Conservation (phyloP, 2,113 vertebrate species). For the Gopherus flavomarginatus region DNA sequence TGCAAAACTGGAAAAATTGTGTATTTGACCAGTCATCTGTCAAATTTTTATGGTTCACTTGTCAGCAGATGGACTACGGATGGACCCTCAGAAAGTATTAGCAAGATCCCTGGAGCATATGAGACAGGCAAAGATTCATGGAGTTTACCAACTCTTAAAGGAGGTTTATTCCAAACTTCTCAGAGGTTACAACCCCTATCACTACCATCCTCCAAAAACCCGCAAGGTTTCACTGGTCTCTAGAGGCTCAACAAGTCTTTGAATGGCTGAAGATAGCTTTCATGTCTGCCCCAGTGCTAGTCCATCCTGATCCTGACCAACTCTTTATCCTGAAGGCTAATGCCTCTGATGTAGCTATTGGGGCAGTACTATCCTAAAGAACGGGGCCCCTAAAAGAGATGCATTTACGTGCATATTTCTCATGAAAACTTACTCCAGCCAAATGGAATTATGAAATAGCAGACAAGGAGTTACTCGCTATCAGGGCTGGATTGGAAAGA, state of each 20-base stretch:
- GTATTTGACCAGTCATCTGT: not conserved
- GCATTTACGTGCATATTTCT: not conserved
- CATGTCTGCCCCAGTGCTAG: not conserved
- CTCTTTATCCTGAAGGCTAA: not conserved
- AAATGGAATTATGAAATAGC: not conserved
- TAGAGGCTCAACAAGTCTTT: not conserved
- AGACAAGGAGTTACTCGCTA: too few species aligned
- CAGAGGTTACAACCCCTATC: not conserved
- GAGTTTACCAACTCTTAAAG: not conserved
- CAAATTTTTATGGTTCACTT: not conserved
- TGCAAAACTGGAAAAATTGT: not conserved
- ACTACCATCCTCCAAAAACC: not conserved
- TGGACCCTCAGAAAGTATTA: not conserved
- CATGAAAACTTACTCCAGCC: not conserved
- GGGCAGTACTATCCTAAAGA: not conserved
- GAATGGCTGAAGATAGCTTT: not conserved
- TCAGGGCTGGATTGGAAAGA: too few species aligned
- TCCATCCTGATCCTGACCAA: not conserved
- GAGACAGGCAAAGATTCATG: not conserved
- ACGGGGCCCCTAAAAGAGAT: not conserved
- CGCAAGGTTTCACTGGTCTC: not conserved
- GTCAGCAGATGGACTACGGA: not conserved
- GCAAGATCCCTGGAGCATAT: not conserved
- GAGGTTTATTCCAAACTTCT: not conserved
- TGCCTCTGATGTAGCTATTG: not conserved